Base-by-base conservation (phyloP, 1,140 invertebrate species). In the Melipona quadrifasciata region DNA sequence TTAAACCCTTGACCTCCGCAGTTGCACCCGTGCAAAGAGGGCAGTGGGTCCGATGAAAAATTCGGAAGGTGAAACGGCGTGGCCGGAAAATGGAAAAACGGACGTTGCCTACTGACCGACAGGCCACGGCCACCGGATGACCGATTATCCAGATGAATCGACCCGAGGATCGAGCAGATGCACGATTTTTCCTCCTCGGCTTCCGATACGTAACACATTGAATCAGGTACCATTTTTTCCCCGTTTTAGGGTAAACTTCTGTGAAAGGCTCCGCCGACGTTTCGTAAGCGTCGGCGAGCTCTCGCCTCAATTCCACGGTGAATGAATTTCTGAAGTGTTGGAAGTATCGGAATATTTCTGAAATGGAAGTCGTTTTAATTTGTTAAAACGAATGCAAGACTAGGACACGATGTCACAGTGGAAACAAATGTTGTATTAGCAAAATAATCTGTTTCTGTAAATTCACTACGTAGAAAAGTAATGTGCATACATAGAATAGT, bases 1-100 rank as follows among this genome's bases (percentile, higher is more conserved):
- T 87, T 90, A 91, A 93, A 92, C 92, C 90, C 91, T 91, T 93
- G 92, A 93, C 92, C 92, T 92, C 90, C 51, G 34, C 75, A 68
- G 87, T 88, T 88, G 71, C 67, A 73, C n/a, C 65, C 68, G 82
- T 76, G 61, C 4, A 82, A 82, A 67, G 72, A 57, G 80, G 72
- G 80, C 79, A 90, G 79, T 82, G 68, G 68, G 81, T 74, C 55
- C 53, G 17, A 72, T 86, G 81, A 83, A 83, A 83, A 78, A 78
- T 78, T 77, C 16, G 74, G 75, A 78, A 57, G 81, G 64, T 55
- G 75, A 80, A 47, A 58, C 80, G 51, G 55, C 16, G 24, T 64
- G 39, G 55, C 27, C 55, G 64, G 80, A 61, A 71, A 51, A 68
- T 19, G 14, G n/a, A 51, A 53, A 51, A 68, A 80, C 34, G 64